Evolutionary conservation across 2,888 invertebrate genomes (phyloP).

Genomic region (Conus canariensis): DNA sequence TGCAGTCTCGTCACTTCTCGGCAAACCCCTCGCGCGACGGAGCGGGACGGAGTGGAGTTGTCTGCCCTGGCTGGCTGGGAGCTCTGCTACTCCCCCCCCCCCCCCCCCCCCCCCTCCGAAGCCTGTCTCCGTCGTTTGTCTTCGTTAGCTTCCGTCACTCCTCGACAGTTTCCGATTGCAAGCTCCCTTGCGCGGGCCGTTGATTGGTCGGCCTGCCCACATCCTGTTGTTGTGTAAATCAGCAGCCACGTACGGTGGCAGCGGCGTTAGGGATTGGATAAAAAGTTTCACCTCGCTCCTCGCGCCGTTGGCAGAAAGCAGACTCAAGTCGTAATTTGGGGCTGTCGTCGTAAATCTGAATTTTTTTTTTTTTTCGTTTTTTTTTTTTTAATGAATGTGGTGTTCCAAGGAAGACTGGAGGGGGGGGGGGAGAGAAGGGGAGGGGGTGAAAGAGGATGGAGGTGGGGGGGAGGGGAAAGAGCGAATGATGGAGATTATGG

Average conservation of each 20-base stretch:
- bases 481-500: no score
- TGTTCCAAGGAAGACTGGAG: not conserved
- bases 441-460: no score
- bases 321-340: not conserved
- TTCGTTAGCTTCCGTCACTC: conserved; percentile 44
- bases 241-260: conserved; percentile 2
- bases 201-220: conserved; percentile 28
- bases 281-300: not conserved
- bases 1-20: not conserved
- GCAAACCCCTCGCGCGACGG: no score
- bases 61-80: no score
- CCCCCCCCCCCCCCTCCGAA: not conserved
- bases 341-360: conserved; percentile 28
- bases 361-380: no score
- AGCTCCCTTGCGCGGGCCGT: not conserved
- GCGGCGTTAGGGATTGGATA: conserved; percentile 14
- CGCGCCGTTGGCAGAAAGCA: not conserved
- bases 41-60: no score
- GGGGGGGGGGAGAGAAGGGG: no score
- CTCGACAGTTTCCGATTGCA: conserved; percentile 42
- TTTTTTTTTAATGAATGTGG: not conserved
- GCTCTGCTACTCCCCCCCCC: not conserved
- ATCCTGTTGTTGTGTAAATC: conserved; percentile 41
- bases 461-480: no score
- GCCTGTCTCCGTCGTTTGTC: conserved; percentile 7